Base-by-base conservation (phyloP, 2,113 vertebrate species). In the Gracilinanus agilis region DNA sequence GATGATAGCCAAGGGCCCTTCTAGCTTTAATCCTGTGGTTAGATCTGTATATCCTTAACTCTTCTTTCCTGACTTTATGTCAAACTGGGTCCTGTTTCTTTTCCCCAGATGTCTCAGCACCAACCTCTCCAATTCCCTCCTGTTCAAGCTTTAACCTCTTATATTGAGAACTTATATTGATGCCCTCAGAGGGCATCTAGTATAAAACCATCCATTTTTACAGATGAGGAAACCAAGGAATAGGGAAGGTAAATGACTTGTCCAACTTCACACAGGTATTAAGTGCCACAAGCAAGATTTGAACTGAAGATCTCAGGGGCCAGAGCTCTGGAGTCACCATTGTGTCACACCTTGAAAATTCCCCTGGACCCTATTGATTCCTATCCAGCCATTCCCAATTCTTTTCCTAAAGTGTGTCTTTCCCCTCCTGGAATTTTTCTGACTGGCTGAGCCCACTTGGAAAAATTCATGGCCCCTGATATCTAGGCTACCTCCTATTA, bases 401-500 rank as follows among this genome's bases (percentile, higher is more conserved):
- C 54, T 92, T 95, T 95, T 55, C 34, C 55, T n/a, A 93, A 93
- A 94, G 23, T 24, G 94, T 25, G 55, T 40, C 83, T 90, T 40
- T 6, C 3, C 21, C 9, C 29, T 89, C 23, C 23, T 58, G 40
- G 44, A 53, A 49, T 5, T 24, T 89, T 55, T 34, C 54, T 90
- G 40, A 92, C 55, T 92, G 61, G 23, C 44, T 95, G 54, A 89
- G 49, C 55, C 67, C 67, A 40, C 19, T 44, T 95, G 54, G 40
- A 91, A 95, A 90, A 90, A 91, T n/a, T 92, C 83, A 55, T 54
- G 88, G 29, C 55, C 67, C n/a, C 8, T 40, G 67, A 83, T 83
- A 1, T 83, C n/a, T 40, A 16, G 3, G 29, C 49, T 94, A 10
- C 13, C 67, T 29, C 90, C 95, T 53, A 9, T 19, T 91, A 92